Conservation (phyloP, 2,888 invertebrate genomes). For the Polia nebulosa region DNA sequence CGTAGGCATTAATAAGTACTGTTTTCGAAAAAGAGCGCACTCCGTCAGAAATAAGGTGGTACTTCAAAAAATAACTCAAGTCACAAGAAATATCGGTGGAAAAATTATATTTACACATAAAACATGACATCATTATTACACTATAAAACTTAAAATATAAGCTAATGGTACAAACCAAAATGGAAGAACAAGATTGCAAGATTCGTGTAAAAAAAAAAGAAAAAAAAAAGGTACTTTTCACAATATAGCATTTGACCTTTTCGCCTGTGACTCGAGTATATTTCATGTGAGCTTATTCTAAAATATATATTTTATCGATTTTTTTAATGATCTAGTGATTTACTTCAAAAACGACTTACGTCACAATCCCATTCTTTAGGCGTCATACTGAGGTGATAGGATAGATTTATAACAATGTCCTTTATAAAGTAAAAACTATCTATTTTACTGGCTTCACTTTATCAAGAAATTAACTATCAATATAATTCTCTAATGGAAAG, state of each 20-base stretch:
- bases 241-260: slow-evolving; percentile 4
- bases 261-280: slow-evolving; percentile 61
- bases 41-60: slow-evolving; percentile 46
- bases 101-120: slow-evolving; percentile 63
- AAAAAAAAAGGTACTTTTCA: neutral
- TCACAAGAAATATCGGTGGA: slow-evolving; percentile 60
- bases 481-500: too few species aligned
- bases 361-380: slow-evolving; percentile 23
- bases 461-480: neutral
- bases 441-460: neutral
- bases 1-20: slow-evolving; percentile 3
- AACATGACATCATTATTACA: slow-evolving; percentile 44
- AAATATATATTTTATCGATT: slow-evolving; percentile 46
- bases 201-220: slow-evolving; percentile 12
- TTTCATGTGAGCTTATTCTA: slow-evolving; percentile 49
- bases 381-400: slow-evolving; percentile 22
- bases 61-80: slow-evolving; percentile 61
- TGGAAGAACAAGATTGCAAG: slow-evolving; percentile 60
- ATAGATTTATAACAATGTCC: neutral
- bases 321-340: slow-evolving; percentile 48
- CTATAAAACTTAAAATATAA: slow-evolving; percentile 43
- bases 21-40: slow-evolving; percentile 29
- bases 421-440: too few species aligned
- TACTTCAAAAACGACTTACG: slow-evolving; percentile 32
- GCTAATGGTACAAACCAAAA: slow-evolving; percentile 40